Percentiles rank a stretch among this genome's conserved stretches.
Evolutionary conservation across 2,888 invertebrate species (phyloP).

Genomic region (Eretmocerus hayati): DNA sequence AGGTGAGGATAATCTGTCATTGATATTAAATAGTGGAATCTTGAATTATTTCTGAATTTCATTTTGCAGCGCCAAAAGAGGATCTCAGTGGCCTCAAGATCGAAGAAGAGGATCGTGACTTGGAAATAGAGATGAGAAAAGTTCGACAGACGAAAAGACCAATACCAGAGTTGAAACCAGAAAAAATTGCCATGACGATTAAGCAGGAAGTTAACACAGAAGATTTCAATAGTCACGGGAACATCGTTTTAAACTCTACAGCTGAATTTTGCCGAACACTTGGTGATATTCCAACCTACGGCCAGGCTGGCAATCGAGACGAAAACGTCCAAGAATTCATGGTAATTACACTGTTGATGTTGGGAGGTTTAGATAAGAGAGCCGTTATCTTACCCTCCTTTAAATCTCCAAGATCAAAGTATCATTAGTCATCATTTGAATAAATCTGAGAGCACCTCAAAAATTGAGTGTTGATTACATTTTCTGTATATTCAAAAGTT

Average conservation of each 20-base stretch:
- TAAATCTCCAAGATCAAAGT: no score
- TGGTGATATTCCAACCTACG: slow-evolving; percentile 92
- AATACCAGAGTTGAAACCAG: slow-evolving; percentile 33
- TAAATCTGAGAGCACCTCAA: neutral
- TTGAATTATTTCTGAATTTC: slow-evolving; percentile 22
- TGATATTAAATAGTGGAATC: slow-evolving; percentile 8
- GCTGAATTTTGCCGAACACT: slow-evolving; percentile 95
- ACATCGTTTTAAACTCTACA: slow-evolving; percentile 83
- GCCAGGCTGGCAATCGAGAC: slow-evolving; percentile 82
- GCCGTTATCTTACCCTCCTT: no score
- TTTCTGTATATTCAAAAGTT: slow-evolving; percentile 8
- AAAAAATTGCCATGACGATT: slow-evolving; percentile 52
- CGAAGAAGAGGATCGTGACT: slow-evolving; percentile 64
- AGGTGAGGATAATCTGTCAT: slow-evolving; percentile 40
- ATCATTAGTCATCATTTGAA: no score
- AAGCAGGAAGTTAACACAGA: slow-evolving; percentile 44
- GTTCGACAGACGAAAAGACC: slow-evolving; percentile 8
- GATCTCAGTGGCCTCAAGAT: slow-evolving; percentile 52
- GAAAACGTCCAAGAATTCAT: slow-evolving; percentile 66
- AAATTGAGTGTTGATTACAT: no score
- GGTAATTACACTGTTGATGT: no score
- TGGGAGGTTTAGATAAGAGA: no score
- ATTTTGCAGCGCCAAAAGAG: slow-evolving; percentile 31
- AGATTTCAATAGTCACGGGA: slow-evolving; percentile 35
- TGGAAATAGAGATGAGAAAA: slow-evolving; percentile 56